Conservation (phyloP, 2,888 invertebrate genomes). For the Cabera pusaria region DNA sequence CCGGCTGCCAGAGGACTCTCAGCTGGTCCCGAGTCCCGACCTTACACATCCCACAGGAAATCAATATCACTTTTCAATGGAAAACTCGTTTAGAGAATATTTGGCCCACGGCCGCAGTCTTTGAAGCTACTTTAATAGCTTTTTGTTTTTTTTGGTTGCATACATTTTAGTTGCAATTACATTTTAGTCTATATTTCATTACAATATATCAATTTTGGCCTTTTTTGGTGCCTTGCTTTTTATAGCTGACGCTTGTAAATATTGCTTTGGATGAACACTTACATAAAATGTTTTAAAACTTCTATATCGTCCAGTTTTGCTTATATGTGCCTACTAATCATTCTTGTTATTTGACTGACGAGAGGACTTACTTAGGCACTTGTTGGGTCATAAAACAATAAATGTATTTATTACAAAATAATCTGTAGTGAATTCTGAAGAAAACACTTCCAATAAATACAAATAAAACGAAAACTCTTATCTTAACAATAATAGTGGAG, state of each 20-base stretch:
- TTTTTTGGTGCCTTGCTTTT: no score
- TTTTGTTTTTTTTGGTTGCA: background rate
- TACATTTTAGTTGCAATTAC: background rate
- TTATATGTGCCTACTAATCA: no score
- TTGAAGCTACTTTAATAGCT: no score
- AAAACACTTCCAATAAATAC: constrained; percentile 2
- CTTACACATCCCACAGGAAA: constrained; percentile 26
- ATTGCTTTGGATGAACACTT: no score
- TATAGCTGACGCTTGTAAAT: no score
- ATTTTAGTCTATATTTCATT: no score
- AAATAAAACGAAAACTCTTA: constrained; percentile 4
- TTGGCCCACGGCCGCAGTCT: constrained; percentile 1
- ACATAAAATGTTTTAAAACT: no score
- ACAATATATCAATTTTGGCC: no score
- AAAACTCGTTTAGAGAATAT: constrained; percentile 15
- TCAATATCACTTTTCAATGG: constrained; percentile 34
- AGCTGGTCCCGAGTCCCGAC: constrained; percentile 38
- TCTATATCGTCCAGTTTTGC: no score
- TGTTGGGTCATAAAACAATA: no score
- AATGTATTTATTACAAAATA: background rate
- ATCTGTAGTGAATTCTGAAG: constrained; percentile 1
- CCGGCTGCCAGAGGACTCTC: constrained; percentile 30
- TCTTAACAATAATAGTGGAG: constrained; percentile 8
- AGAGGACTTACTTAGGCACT: no score
- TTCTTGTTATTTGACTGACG: no score